Conservation (phyloP, 2,888 invertebrate species). For the Melikaiella ostensackeni region DNA sequence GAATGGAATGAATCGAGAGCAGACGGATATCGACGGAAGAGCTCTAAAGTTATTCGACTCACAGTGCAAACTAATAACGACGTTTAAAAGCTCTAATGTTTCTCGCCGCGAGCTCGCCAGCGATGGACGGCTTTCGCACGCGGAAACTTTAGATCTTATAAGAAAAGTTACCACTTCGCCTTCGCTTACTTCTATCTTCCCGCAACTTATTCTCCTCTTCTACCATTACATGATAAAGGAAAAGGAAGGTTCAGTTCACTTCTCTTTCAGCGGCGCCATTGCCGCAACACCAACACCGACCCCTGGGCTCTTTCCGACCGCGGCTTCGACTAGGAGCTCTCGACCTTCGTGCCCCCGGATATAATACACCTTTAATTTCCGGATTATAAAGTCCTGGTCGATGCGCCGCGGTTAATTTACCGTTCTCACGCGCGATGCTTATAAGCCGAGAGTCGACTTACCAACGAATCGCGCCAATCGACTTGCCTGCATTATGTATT, state of each 20-base stretch:
- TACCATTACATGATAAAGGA: slow-evolving; percentile 35
- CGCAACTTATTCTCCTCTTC: slow-evolving; percentile 47
- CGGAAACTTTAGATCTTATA: slow-evolving; percentile 74
- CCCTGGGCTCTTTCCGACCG: slow-evolving; percentile 48
- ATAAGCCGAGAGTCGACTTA: slow-evolving; percentile 43
- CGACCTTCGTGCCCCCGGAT: slow-evolving; percentile 62
- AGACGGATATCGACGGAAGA: slow-evolving; percentile 36
- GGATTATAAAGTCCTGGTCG: slow-evolving; percentile 73
- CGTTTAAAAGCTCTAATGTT: slow-evolving; percentile 74
- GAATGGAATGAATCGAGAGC: slow-evolving; percentile 20
- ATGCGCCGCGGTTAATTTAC: slow-evolving; percentile 69
- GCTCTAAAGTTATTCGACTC: slow-evolving; percentile 66
- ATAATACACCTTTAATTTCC: slow-evolving; percentile 76
- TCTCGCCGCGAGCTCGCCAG: slow-evolving; percentile 60
- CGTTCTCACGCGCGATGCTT: slow-evolving; percentile 66
- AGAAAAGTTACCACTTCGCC: slow-evolving; percentile 72
- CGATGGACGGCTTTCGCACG: slow-evolving; percentile 65
- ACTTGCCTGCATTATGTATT: slow-evolving; percentile 45
- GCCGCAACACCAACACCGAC: slow-evolving; percentile 29
- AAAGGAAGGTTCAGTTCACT: slow-evolving; percentile 3
- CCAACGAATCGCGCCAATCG: slow-evolving; percentile 46
- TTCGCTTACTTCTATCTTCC: slow-evolving; percentile 62
- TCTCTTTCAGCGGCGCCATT: neutral
- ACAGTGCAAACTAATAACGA: slow-evolving; percentile 72
- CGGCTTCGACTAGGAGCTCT: slow-evolving; percentile 38